Evolutionary conservation across 2,888 invertebrate genomes (phyloP).

Genomic region (Drosophila pseudotalamancana): DNA sequence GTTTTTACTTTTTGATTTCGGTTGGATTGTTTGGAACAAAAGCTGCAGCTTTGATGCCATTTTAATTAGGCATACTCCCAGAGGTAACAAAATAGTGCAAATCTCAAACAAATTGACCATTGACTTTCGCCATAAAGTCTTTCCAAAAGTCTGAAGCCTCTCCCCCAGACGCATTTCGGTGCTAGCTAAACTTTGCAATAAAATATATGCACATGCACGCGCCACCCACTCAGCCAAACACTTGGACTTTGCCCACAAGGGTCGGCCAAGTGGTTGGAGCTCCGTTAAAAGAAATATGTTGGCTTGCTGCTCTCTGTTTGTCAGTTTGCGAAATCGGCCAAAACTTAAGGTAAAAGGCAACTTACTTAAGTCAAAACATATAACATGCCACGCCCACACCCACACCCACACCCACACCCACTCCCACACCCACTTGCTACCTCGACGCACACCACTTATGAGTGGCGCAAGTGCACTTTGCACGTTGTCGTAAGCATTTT

Average conservation of each 20-base stretch:
- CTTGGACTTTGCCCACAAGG: slow-evolving; percentile 29
- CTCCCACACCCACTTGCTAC: slow-evolving; percentile 34
- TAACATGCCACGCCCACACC: slow-evolving; percentile 38
- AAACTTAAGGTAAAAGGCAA: slow-evolving; percentile 70
- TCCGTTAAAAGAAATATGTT: slow-evolving; percentile 63
- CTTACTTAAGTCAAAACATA: slow-evolving; percentile 64
- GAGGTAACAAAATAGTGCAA: slow-evolving; percentile 54
- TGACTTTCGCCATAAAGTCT: slow-evolving; percentile 56
- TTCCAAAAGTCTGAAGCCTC: slow-evolving; percentile 47
- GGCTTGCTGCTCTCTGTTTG: slow-evolving; percentile 38
- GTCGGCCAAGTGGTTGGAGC: slow-evolving; percentile 49
- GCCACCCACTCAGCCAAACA: neutral
- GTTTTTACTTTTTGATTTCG: neutral
- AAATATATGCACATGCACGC: slow-evolving; percentile 55
- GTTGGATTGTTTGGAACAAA: slow-evolving; percentile 31
- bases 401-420: slow-evolving; percentile 43
- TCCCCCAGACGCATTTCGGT: slow-evolving; percentile 26
- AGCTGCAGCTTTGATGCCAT: slow-evolving; percentile 63
- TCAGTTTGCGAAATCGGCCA: slow-evolving; percentile 53
- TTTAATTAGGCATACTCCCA: slow-evolving; percentile 68
- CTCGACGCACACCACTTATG: slow-evolving; percentile 40
- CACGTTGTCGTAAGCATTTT: slow-evolving; percentile 72
- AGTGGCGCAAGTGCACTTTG: slow-evolving; percentile 71
- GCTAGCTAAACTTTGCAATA: slow-evolving; percentile 40
- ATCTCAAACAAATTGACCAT: slow-evolving; percentile 76